A percentile compares a stretch with the other conserved stretches of the same genome.
These are phyloP conservation scores for Leptocoma aspasia DNA, from an alignment of 2,113 vertebrate genomes.

Conservation along the genomic window DNA sequence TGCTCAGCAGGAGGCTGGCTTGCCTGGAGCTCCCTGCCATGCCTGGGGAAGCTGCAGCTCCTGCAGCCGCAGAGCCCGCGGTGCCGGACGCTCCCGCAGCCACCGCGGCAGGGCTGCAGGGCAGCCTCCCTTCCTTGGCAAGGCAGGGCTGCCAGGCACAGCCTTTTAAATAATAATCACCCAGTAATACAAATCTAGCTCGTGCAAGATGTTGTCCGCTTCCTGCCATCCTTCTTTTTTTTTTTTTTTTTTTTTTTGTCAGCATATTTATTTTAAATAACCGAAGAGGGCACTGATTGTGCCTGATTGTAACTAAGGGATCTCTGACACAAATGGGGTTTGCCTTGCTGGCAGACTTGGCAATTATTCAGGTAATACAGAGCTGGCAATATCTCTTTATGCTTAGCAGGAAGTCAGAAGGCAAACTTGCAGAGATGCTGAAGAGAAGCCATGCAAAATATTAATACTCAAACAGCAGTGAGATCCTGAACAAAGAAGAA, in stretches of 20 bases:
- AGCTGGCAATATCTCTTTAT: not conserved
- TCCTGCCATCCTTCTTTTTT: not conserved
- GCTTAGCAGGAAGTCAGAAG: not conserved
- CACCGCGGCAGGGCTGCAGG: not conserved
- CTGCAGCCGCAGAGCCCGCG: not conserved
- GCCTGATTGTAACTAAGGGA: not conserved
- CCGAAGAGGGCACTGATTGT: fast-evolving
- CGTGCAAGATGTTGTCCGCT: not conserved
- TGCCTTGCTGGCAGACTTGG: not conserved
- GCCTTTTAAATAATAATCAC: not conserved
- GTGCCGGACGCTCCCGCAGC: not conserved
- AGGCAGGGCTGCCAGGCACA: not conserved
- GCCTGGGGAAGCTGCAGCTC: not conserved
- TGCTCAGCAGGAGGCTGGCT: not conserved
- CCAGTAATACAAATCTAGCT: not conserved
- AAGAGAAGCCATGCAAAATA: slow-evolving; percentile 18
- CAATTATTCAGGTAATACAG: not conserved
- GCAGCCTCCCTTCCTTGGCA: not conserved
- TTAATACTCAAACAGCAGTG: not conserved
- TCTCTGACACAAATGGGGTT: not conserved
- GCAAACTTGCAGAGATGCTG: not conserved
- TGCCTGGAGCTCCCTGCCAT: not conserved
- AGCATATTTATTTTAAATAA: not conserved
- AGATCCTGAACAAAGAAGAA: not conserved
- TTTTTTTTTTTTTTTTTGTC: not conserved